A percentile compares a stretch with the other conserved stretches of the same genome.
phyloP scores from a whole-genome alignment of 2,113 vertebrate species.

The Phyllopteryx taeniolatus region DNA sequence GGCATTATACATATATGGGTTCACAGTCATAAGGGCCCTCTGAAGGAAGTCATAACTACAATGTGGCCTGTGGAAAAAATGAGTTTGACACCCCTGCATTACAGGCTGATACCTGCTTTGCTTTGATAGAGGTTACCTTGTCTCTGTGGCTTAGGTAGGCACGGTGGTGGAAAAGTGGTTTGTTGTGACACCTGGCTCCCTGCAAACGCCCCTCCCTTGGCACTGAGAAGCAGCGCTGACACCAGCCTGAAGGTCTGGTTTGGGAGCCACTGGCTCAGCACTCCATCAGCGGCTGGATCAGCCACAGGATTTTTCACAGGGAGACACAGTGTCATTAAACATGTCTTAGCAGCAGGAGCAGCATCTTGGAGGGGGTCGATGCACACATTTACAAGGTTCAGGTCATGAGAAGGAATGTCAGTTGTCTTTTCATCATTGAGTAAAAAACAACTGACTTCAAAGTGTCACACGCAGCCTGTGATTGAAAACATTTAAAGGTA shows the following conservation, averaged over 20 bases:
- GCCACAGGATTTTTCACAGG: slow-evolving; percentile 18
- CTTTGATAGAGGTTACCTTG: slow-evolving; percentile 18
- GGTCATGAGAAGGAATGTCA: slow-evolving; percentile 5
- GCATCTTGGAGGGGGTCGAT: not conserved
- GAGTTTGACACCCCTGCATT: not conserved
- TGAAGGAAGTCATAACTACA: no score
- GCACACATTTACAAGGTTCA: slow-evolving; percentile 4
- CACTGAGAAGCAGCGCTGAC: slow-evolving; percentile 47
- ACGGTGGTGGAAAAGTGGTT: slow-evolving; percentile 25
- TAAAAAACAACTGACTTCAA: not conserved
- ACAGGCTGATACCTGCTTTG: slow-evolving; percentile 1
- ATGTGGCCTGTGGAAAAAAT: no score
- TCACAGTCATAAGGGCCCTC: not conserved
- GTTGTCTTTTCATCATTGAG: not conserved
- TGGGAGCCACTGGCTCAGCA: slow-evolving; percentile 31
- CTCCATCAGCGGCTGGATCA: slow-evolving; percentile 32
- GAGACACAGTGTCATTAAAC: slow-evolving; percentile 19
- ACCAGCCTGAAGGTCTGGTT: slow-evolving; percentile 39
- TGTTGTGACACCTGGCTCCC: slow-evolving; percentile 49
- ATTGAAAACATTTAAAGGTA: not conserved
- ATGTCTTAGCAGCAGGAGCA: slow-evolving; percentile 17
- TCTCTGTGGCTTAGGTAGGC: slow-evolving; percentile 28
- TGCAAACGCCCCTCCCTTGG: slow-evolving; percentile 48
- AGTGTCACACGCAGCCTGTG: not conserved
- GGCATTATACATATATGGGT: not conserved